Evolutionary conservation across 2,113 vertebrate genomes (phyloP).

Genomic region (Alexandromys fortis): DNA sequence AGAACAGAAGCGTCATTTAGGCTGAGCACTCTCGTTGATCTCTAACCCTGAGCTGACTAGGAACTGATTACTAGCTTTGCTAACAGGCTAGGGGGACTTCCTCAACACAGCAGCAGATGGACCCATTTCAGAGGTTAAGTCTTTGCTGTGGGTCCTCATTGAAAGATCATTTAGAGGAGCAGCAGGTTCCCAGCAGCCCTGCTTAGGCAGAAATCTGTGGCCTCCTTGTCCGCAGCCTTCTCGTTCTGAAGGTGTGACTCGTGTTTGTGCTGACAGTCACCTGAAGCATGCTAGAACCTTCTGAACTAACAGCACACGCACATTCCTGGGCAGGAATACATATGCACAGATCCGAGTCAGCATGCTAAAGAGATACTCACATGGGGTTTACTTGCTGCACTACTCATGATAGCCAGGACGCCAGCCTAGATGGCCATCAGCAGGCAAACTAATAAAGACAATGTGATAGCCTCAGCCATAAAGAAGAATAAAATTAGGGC

Average conservation of each 20-base stretch:
- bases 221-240: neutral
- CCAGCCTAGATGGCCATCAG: neutral
- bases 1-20: neutral
- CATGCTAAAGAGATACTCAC: no score
- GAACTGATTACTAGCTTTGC: neutral
- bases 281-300: neutral
- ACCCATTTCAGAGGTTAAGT: constrained; percentile 17
- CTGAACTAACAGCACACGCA: neutral
- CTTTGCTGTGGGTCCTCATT: constrained; percentile 37
- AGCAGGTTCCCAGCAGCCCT: neutral
- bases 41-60: neutral
- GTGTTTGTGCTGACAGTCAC: neutral
- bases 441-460: neutral
- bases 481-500: neutral
- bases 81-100: neutral
- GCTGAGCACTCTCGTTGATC: neutral
- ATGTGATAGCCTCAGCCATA: neutral
- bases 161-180: constrained; percentile 32
- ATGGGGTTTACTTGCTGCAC: neutral
- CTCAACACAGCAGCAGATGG: neutral
- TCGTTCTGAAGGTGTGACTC: neutral
- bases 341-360: no score
- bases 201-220: neutral
- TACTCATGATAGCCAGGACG: neutral
- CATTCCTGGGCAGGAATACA: neutral